A percentile compares a stretch with the other conserved stretches of the same genome.
phyloP scores from a whole-genome alignment of 1,140 invertebrate species.

The Pachyrhynchus sulphureomaculatus region DNA sequence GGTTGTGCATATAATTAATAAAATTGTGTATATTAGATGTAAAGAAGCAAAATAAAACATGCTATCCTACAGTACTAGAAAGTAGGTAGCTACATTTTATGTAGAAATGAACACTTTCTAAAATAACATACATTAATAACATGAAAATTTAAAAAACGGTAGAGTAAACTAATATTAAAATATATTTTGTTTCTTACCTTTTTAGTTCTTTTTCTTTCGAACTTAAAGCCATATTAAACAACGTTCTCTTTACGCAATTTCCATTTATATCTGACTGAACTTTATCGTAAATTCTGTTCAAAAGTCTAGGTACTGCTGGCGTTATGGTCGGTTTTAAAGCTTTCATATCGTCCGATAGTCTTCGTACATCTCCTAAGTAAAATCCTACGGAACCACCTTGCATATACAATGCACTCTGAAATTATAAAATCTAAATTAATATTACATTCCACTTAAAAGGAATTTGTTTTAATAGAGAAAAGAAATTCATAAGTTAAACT shows the following conservation, averaged over 20 bases:
- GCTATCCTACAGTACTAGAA: no score
- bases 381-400: conserved; percentile 92
- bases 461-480: no score
- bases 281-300: conserved; percentile 94
- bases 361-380: conserved; percentile 81
- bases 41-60: no score
- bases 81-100: no score
- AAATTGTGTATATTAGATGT: no score
- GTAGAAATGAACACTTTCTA: no score
- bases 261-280: conserved; percentile 72
- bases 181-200: conserved; percentile 55
- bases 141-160: no score
- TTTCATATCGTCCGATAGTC: conserved; percentile 88
- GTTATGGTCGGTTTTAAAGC: conserved; percentile 90
- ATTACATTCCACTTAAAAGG: no score
- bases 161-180: no score
- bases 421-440: conserved; percentile 20
- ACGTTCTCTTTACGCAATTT: conserved; percentile 74
- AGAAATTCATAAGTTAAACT: no score
- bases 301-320: conserved; percentile 88
- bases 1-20: no score
- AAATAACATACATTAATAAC: no score
- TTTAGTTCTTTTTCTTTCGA: conserved; percentile 83
- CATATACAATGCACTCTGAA: conserved; percentile 81
- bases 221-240: conserved; percentile 82